Evolutionary conservation across 2,888 invertebrate species (phyloP).

Genomic region (Brachyptera risi): DNA sequence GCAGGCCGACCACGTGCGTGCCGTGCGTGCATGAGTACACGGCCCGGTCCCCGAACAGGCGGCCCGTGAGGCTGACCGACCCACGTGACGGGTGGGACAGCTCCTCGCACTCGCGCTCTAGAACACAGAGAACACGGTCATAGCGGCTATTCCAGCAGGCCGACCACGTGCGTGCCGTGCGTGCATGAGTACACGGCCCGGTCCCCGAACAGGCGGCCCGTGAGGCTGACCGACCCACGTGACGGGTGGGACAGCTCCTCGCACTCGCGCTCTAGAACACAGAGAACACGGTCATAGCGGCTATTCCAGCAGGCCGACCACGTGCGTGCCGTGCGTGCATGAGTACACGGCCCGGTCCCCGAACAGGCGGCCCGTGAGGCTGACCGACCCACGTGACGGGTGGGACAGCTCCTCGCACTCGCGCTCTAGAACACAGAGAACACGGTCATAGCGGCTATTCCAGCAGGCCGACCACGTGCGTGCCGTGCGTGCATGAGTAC

Average conservation of each 20-base stretch:
- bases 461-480: slow-evolving; percentile 80
- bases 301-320: slow-evolving; percentile 81
- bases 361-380: slow-evolving; percentile 72
- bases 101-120: slow-evolving; percentile 83
- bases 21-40: slow-evolving; percentile 85
- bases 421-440: slow-evolving; percentile 57
- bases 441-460: too few relatives aligned
- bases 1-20: slow-evolving; percentile 81
- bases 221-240: slow-evolving; percentile 70
- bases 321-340: slow-evolving; percentile 84
- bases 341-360: slow-evolving; percentile 79
- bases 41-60: slow-evolving; percentile 78
- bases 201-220: slow-evolving; percentile 77
- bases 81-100: slow-evolving; percentile 73
- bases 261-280: slow-evolving; percentile 74
- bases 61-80: slow-evolving; percentile 68
- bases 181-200: slow-evolving; percentile 83
- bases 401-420: slow-evolving; percentile 77
- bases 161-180: slow-evolving; percentile 83
- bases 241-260: slow-evolving; percentile 72
- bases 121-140: slow-evolving; percentile 38
- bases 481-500: slow-evolving; percentile 85
- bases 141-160: slow-evolving; percentile 76
- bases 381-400: slow-evolving; percentile 73
- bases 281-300: not conserved